Evolutionary conservation across 2,888 invertebrate species (phyloP).

Genomic region (Argyresthia albistria): DNA sequence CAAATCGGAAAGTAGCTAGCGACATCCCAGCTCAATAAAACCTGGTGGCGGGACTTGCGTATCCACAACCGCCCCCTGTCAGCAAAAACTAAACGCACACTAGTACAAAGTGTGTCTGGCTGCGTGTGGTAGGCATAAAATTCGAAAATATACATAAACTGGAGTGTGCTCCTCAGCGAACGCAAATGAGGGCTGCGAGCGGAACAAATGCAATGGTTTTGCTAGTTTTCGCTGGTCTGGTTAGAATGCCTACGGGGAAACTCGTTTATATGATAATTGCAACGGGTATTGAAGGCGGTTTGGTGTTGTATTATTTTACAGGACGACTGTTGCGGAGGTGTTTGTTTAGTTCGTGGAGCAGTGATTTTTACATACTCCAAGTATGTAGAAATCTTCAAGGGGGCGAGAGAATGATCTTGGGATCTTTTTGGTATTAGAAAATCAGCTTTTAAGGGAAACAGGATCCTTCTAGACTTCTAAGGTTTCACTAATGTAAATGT

Average conservation of each 20-base stretch:
- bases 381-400: neutral
- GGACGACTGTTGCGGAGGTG: too few relatives aligned
- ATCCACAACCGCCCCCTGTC: conserved; percentile 13
- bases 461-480: too few relatives aligned
- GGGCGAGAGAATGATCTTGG: neutral
- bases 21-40: conserved; percentile 15
- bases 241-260: conserved; percentile 1
- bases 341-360: too few relatives aligned
- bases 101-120: conserved; percentile 11
- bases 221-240: conserved; percentile 4
- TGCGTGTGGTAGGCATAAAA: conserved; percentile 58
- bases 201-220: conserved; percentile 41
- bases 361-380: neutral
- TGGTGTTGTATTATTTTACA: neutral
- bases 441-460: too few relatives aligned
- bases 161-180: conserved; percentile 38
- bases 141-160: conserved; percentile 55
- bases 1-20: neutral
- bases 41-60: conserved; percentile 22
- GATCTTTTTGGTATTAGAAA: neutral
- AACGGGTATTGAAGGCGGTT: neutral
- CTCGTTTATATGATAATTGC: conserved; percentile 2
- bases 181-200: conserved; percentile 55
- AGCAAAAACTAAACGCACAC: conserved; percentile 49
- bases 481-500: too few relatives aligned